These are phyloP conservation scores for Ramphastos sulfuratus DNA, from an alignment of 2,113 vertebrate genomes.

Conservation along the genomic window DNA sequence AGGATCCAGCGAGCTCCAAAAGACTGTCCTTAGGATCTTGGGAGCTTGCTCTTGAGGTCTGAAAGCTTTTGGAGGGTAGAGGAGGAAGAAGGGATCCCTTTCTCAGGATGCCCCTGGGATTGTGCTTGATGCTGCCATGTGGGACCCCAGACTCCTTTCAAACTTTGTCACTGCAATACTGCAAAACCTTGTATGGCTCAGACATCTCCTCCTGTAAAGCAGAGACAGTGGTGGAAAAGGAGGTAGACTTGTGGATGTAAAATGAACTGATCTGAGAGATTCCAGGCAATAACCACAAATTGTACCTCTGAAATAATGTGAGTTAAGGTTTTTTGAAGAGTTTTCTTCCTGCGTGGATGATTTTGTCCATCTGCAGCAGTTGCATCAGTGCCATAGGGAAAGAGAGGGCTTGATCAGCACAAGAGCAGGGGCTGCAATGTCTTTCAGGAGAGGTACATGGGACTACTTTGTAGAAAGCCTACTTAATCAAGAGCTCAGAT, in stretches of 20 bases:
- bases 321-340: not conserved
- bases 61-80: not conserved
- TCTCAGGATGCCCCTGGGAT: not conserved
- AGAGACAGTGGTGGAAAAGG: not conserved
- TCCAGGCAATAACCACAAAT: not conserved
- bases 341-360: not conserved
- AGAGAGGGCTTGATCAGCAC: not conserved
- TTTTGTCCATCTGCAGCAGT: not conserved
- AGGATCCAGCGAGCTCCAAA: not conserved
- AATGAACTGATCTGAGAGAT: not conserved
- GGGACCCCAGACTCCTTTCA: not conserved
- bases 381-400: not conserved
- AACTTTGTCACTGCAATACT: not conserved
- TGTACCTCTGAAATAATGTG: not conserved
- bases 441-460: not conserved
- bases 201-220: not conserved
- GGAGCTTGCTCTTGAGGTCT: not conserved
- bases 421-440: not conserved
- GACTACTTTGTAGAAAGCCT: not conserved
- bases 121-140: fast-evolving
- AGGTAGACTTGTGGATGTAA: not conserved
- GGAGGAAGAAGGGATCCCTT: not conserved
- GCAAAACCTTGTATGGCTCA: not conserved
- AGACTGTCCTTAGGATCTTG: not conserved
- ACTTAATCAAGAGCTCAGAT: not conserved